phyloP scores from a whole-genome alignment of 2,113 vertebrate genomes.

The Cyanoderma ruficeps region DNA sequence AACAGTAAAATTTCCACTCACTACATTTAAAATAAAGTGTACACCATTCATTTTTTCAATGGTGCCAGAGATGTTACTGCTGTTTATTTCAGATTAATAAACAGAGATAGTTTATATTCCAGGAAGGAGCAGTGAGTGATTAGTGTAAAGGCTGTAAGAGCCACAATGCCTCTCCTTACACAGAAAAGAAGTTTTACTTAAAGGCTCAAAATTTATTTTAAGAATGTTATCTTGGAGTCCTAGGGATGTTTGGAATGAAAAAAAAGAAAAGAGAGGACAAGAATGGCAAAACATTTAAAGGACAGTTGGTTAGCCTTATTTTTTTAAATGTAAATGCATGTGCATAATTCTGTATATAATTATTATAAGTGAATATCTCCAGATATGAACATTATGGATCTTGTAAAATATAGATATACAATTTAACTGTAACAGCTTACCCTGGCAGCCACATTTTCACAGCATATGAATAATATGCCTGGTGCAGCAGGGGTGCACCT shows the following conservation, averaged over 20 bases:
- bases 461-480: constrained; percentile 30
- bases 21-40: background rate
- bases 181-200: background rate
- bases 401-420: background rate
- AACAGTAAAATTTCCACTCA: background rate
- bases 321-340: background rate
- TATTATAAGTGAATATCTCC: background rate
- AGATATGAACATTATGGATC: background rate
- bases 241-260: background rate
- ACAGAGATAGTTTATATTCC: background rate
- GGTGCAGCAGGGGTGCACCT: constrained; percentile 35
- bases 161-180: background rate
- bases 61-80: background rate
- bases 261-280: background rate
- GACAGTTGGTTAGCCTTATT: background rate
- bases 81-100: background rate
- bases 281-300: background rate
- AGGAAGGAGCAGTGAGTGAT: background rate
- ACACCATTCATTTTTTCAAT: background rate
- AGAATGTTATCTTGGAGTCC: background rate
- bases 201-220: background rate
- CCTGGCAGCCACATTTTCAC: constrained; percentile 15
- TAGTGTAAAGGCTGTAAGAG: background rate
- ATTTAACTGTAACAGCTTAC: background rate
- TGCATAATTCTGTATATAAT: background rate